Base-by-base conservation (phyloP, 1,140 invertebrate genomes). In the Sarcophaga bullata region DNA sequence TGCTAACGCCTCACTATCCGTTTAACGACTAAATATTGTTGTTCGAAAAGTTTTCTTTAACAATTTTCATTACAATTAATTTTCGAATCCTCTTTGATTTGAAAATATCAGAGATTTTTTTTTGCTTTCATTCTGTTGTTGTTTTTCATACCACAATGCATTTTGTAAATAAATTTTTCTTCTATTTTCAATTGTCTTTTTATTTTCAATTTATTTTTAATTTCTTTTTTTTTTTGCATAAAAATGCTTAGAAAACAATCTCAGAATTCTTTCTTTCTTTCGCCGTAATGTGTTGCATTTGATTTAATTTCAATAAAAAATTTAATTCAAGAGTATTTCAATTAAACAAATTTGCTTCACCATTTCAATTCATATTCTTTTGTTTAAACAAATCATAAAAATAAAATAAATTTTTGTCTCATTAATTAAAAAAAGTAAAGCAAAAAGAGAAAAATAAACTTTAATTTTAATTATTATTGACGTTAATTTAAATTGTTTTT, bases 21-120 rank as follows among this genome's bases (percentile, higher is more conserved):
- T 68, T 83, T 85, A 84, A 86, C 87, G 84, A 84, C 75, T 78
- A 25, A 78, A 75, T n/a, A 72, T 78, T 58, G 7, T n/a, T 78
- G 17, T 78, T 78, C 75, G 75, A 78, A 78, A 17, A 76, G 13
- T 17, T 78, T 78, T 50, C 8, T 78, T 48, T 78, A 78, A 50
- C 49, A 78, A 78, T 7, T 52, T 15, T 78, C n/a, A 19, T 78
- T 76, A 52, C 75, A 78, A 78, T 78, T 49, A 78, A 78, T 78
- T 78, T 78, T 78, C 75, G 75, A 78, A 78, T 78, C 25, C 50
- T 73, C 47, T 47, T 81, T 17, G 15, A 37, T 37, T 37, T 37
- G 25, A 37, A 37, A 37, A 37, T 25, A n/a, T 48, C 37, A 25
- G 49, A 73, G 46, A 73, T 82, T 75, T 82, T 82, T 19, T 58